Conservation (phyloP, 92 coral and sea anemone species). For the Hydrozoanthus gracilis region DNA sequence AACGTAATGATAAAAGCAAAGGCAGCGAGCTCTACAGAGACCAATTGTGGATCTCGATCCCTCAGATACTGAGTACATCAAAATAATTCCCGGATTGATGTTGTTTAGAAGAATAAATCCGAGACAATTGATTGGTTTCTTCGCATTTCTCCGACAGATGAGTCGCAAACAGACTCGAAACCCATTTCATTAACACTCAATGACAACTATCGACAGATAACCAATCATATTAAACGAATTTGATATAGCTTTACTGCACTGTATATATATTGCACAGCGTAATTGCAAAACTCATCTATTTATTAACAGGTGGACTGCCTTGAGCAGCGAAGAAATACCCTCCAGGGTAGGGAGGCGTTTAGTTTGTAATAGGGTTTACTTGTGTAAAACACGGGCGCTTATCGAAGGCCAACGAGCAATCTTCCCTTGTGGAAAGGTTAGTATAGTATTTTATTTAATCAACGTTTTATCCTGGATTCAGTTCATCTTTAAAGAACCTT, state of each 20-base stretch:
- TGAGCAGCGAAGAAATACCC: background rate
- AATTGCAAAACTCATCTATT: background rate
- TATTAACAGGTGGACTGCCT: background rate
- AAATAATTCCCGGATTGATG: background rate
- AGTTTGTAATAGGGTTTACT: background rate
- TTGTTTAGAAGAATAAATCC: background rate
- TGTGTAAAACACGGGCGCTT: slow-evolving; percentile 14
- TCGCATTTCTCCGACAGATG: background rate
- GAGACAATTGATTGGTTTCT: background rate
- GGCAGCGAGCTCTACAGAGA: background rate
- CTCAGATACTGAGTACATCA: background rate
- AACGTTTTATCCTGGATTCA: background rate
- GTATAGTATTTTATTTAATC: background rate
- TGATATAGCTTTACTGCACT: background rate
- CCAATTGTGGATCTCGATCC: background rate
- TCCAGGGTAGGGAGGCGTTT: background rate
- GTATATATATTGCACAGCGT: background rate
- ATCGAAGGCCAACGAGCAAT: background rate
- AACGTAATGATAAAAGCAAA: background rate
- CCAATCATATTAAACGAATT: background rate
- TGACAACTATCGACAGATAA: background rate
- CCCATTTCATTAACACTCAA: background rate
- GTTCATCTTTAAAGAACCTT: background rate
- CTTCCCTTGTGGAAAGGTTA: background rate
- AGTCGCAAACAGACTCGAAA: background rate